Base-by-base conservation (phyloP, 1,140 invertebrate species). In the Atta texana region DNA sequence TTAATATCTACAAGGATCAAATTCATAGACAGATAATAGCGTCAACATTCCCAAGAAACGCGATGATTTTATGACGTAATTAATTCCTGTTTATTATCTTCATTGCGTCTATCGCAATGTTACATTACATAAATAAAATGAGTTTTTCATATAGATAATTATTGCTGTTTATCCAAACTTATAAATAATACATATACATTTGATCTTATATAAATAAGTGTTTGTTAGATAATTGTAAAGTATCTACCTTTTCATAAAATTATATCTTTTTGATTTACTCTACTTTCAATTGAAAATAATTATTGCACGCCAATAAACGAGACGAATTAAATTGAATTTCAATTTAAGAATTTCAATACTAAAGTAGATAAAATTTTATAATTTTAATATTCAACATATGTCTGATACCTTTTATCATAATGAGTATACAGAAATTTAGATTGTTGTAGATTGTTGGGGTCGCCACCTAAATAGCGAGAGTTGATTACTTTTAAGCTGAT, bases 81-180 rank as follows among this genome's bases (percentile, higher is more conserved):
- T 71, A 71, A 81, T 74, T 75, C 39, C 8, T 51, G 39, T 51
- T 51, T 84, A 74, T 75, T 57, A n/a, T 39, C 39, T 63, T 51
- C 34, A 74, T 84, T 55, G 24, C 0, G 3, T 1, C 34, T 80
- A 55, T 55, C 44, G 61, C 44, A 18, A 2, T 8, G 7, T 39
- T 39, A 39, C 16, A 8, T 24, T 44, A 71, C n/a, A 44, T 57
- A 71, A 39, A 71, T 24, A 71, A 55, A 57, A 55, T 71, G 57
- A 55, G n/a, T 16, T 24, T 44, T 55, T 31, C 77, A 39, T 21
- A 55, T n/a, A 34, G 5, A 5, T 34, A 69, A 71, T 69, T 10
- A 39, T 24, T 81, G n/a, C 2, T 12, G 3, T 14, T 24, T 18
- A 24, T 8, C 7, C 10, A 16, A 61, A 18, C 0, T 2, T 78